These are phyloP conservation scores for Caenorhabditis sp. DNA, from an alignment of 2,888 invertebrate species.

Conservation along the genomic window DNA sequence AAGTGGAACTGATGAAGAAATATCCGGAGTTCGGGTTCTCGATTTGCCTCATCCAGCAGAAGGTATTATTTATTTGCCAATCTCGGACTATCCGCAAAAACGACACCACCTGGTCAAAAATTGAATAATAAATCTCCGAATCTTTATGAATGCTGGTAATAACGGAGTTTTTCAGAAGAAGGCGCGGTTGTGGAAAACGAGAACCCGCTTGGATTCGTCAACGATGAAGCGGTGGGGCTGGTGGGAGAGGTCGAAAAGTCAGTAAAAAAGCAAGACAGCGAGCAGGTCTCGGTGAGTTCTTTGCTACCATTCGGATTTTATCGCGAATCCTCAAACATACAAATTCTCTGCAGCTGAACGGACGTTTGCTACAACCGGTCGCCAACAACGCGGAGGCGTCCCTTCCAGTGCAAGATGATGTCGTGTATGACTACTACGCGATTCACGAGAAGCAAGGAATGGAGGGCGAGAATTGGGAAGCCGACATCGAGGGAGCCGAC, in stretches of 20 bases:
- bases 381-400: conserved; percentile 2
- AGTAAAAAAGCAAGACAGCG: conserved; percentile 10
- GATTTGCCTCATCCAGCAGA: conserved; percentile 35
- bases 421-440: conserved; percentile 80
- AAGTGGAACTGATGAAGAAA: conserved; percentile 27
- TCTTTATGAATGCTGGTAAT: neutral
- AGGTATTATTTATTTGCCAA: no score
- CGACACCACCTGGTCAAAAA: no score
- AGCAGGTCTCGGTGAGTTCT: conserved; percentile 40
- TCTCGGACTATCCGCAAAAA: no score
- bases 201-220: conserved; percentile 70
- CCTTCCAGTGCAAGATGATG: conserved; percentile 59
- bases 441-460: conserved; percentile 48
- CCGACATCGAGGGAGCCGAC: conserved; percentile 40
- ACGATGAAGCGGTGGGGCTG: conserved; percentile 63
- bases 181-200: neutral
- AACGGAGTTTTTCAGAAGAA: neutral
- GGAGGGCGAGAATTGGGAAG: conserved; percentile 20
- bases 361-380: conserved; percentile 50
- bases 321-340: neutral
- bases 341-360: conserved; percentile 62
- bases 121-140: no score
- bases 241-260: conserved; percentile 50
- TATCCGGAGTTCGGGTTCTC: conserved; percentile 37
- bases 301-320: neutral